phyloP scores from a whole-genome alignment of 2,888 invertebrate genomes.

The Teleiodes luculella region DNA sequence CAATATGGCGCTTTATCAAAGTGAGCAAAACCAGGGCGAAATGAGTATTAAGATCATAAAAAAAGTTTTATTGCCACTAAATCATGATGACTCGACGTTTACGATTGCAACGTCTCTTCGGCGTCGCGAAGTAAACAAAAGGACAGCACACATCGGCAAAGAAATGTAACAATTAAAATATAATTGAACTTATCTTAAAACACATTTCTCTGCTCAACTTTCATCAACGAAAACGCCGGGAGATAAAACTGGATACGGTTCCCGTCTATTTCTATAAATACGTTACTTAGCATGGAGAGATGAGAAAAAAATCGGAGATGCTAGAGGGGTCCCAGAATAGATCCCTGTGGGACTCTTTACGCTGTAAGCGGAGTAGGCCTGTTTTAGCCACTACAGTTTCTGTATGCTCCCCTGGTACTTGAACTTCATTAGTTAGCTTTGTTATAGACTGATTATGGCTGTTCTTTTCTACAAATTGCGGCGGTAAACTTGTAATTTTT shows the following conservation, averaged over 20 bases:
- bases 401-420: slow-evolving; percentile 19
- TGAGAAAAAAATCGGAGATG: slow-evolving; percentile 49
- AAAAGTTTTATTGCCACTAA: slow-evolving; percentile 5
- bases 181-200: not conserved
- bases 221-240: slow-evolving; percentile 24
- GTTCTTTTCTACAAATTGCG: not conserved
- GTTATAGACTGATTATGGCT: slow-evolving; percentile 22
- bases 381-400: slow-evolving; percentile 48
- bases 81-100: slow-evolving; percentile 5
- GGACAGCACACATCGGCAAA: not conserved
- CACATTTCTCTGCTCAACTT: slow-evolving; percentile 5
- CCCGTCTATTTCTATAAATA: slow-evolving; percentile 71
- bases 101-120: not conserved
- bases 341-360: slow-evolving; percentile 72
- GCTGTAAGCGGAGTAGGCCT: slow-evolving; percentile 53
- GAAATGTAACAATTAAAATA: not conserved
- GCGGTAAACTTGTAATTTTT: not conserved
- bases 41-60: slow-evolving; percentile 7
- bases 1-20: not conserved
- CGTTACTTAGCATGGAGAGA: slow-evolving; percentile 54
- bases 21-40: slow-evolving; percentile 4
- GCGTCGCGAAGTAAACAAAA: not conserved
- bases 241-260: slow-evolving; percentile 45
- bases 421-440: slow-evolving; percentile 12
- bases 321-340: slow-evolving; percentile 70